Evolutionary conservation across 2,797 vertebrate genomes (phyloP).

Genomic region (Valencia hispanica): DNA sequence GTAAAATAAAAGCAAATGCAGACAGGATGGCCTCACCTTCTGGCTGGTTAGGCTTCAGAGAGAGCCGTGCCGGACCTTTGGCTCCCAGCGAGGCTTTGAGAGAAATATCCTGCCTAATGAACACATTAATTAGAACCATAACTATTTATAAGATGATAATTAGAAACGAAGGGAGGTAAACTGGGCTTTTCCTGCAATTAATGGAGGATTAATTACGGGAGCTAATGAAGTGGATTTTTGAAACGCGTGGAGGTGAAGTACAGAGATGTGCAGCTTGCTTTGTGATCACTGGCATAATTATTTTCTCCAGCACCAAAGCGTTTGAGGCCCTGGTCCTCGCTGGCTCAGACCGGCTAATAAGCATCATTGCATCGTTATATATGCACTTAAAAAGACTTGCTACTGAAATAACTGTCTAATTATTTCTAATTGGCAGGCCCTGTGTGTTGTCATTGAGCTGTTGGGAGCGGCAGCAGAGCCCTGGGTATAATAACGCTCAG

Average conservation of each 20-base stretch:
- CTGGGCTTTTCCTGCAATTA: slow-evolving; percentile 99
- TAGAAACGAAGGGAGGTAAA: slow-evolving; percentile 99
- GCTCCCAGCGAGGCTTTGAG: slow-evolving; percentile 99
- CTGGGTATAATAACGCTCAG: slow-evolving; percentile 92
- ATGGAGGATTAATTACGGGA: slow-evolving; percentile 99
- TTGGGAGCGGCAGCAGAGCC: slow-evolving; percentile 90
- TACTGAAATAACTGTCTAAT: slow-evolving; percentile 99
- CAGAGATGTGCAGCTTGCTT: slow-evolving; percentile 96
- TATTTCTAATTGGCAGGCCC: slow-evolving; percentile 99
- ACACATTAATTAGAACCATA: slow-evolving; percentile 99
- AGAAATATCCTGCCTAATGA: slow-evolving; percentile 99
- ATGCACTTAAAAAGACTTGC: slow-evolving; percentile 99
- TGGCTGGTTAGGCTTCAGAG: slow-evolving; percentile 99
- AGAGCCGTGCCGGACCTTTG: slow-evolving; percentile 93
- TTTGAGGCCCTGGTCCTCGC: slow-evolving; percentile 90
- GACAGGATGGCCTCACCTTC: slow-evolving; percentile 99
- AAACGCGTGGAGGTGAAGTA: slow-evolving; percentile 99
- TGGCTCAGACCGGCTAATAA: slow-evolving; percentile 94
- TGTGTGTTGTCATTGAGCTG: slow-evolving; percentile 96
- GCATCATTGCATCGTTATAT: slow-evolving; percentile 98
- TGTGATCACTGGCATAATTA: slow-evolving; percentile 99
- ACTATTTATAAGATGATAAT: slow-evolving; percentile 99
- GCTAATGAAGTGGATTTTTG: slow-evolving; percentile 99
- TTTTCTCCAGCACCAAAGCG: slow-evolving; percentile 87
- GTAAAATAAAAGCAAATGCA: slow-evolving; percentile 99